These are phyloP conservation scores for Macrosteles quadrilineatus DNA, from an alignment of 1,140 invertebrate genomes.

Conservation along the genomic window DNA sequence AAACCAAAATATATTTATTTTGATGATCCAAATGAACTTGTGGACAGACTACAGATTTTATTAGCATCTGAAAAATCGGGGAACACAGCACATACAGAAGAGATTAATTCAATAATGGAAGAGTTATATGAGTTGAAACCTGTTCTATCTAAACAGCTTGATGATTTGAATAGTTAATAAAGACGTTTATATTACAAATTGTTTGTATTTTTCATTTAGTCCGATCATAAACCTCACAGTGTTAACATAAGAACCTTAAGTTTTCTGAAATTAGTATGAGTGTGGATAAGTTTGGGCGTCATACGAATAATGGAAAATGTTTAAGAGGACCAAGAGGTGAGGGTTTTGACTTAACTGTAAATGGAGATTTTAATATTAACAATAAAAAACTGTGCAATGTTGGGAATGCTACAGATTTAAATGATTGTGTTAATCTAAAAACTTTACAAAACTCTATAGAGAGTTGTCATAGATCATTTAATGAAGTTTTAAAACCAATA, in stretches of 20 bases:
- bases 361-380: background rate
- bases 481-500: background rate
- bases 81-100: background rate
- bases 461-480: background rate
- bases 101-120: slow-evolving; percentile 9
- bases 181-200: too few species aligned
- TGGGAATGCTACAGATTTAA: background rate
- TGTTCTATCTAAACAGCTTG: too few species aligned
- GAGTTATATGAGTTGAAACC: background rate
- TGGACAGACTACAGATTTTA: background rate
- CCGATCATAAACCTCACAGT: background rate
- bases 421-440: background rate
- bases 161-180: background rate
- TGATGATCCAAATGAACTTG: slow-evolving; percentile 21
- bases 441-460: background rate
- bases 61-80: slow-evolving; percentile 6
- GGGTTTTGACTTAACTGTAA: background rate
- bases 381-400: slow-evolving; percentile 11
- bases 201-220: background rate
- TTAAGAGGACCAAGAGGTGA: slow-evolving; percentile 2
- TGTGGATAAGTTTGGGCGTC: slow-evolving; percentile 12
- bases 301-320: background rate
- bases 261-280: background rate
- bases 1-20: background rate
- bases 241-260: too few species aligned